Conservation (phyloP, 2,888 invertebrate species). For the Leuctra nigra region DNA sequence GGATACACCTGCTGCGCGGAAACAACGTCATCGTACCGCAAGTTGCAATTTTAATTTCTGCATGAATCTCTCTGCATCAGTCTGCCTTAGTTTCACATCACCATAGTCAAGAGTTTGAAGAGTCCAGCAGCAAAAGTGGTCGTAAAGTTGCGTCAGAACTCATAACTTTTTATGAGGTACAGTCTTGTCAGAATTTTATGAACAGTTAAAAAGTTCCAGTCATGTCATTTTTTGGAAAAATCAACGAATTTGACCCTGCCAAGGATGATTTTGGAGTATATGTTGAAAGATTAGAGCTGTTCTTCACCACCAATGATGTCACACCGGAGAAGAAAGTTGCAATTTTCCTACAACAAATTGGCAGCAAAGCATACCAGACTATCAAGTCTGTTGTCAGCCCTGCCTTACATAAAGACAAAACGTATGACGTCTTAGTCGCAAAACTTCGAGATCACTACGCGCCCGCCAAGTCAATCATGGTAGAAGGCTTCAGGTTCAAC, state of each 20-base stretch:
- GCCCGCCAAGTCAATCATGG: neutral
- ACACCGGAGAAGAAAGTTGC: neutral
- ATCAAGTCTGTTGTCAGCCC: neutral
- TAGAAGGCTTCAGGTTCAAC: neutral
- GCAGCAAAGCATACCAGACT: neutral
- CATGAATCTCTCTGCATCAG: too few relatives aligned
- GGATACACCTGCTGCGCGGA: too few relatives aligned
- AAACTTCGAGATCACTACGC: neutral
- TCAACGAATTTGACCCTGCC: neutral
- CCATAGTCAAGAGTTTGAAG: too few relatives aligned
- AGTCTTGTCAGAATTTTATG: too few relatives aligned
- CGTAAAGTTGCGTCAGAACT: too few relatives aligned
- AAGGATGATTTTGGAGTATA: neutral
- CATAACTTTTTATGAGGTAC: too few relatives aligned
- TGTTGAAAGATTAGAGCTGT: neutral
- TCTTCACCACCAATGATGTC: neutral
- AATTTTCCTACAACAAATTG: neutral
- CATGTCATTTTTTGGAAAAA: neutral
- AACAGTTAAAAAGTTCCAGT: too few relatives aligned
- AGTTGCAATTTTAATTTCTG: too few relatives aligned
- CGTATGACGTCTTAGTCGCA: neutral
- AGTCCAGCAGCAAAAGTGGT: too few relatives aligned
- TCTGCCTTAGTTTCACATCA: too few relatives aligned
- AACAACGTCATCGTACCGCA: too few relatives aligned
- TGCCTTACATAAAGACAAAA: neutral